These are phyloP conservation scores for Bhutanitis thaidina DNA, from an alignment of 2,888 invertebrate genomes.

Conservation along the genomic window DNA sequence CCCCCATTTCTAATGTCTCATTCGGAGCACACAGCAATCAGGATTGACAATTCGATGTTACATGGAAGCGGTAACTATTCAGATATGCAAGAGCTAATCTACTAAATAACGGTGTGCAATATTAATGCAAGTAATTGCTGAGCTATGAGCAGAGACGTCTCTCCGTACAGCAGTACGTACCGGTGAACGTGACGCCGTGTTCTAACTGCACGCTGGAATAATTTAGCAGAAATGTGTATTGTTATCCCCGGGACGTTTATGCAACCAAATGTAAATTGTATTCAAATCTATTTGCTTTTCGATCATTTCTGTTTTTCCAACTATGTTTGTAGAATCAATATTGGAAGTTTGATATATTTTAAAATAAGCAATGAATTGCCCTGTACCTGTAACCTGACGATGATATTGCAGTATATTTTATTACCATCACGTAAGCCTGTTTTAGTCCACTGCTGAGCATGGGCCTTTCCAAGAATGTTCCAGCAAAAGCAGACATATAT, in stretches of 20 bases:
- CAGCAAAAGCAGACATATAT: too few relatives aligned
- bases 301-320: neutral
- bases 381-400: too few relatives aligned
- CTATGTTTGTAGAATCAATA: constrained; percentile 7
- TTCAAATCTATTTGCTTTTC: neutral
- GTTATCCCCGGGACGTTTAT: neutral
- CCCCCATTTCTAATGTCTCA: too few relatives aligned
- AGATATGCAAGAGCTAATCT: neutral
- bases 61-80: neutral
- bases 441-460: too few relatives aligned
- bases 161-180: neutral
- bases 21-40: too few relatives aligned
- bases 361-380: too few relatives aligned
- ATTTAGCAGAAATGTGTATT: neutral
- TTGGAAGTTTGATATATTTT: too few relatives aligned
- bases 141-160: too few relatives aligned
- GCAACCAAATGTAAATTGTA: neutral
- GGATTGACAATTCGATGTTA: too few relatives aligned
- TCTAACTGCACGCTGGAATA: neutral
- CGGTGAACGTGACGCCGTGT: neutral
- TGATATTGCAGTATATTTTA: too few relatives aligned
- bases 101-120: neutral
- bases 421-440: too few relatives aligned
- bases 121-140: neutral
- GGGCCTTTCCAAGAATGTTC: too few relatives aligned